Conservation (phyloP, 2,888 invertebrate species). For the Cheilosia pagana region DNA sequence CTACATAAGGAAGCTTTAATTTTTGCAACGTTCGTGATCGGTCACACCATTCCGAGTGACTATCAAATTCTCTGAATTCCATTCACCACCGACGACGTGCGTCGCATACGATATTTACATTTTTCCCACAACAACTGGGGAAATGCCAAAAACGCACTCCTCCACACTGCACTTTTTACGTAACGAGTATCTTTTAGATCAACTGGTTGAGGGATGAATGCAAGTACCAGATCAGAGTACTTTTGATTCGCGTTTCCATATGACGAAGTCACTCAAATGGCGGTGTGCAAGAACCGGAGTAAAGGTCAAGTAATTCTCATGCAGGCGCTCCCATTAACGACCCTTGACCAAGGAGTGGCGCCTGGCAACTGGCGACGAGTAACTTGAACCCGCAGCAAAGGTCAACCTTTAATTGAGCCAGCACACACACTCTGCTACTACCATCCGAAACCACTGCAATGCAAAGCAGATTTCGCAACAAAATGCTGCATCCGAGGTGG, state of each 20-base stretch:
- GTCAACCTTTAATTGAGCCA: constrained; percentile 64
- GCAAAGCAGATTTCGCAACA: constrained; percentile 46
- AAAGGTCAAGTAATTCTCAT: constrained; percentile 59
- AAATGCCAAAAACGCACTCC: constrained; percentile 4
- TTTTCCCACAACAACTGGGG: not conserved
- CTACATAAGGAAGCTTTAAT: not conserved
- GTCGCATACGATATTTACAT: constrained; percentile 3
- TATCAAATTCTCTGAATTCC: constrained; percentile 28
- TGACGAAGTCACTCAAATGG: not conserved
- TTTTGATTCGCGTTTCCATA: not conserved
- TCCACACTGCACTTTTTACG: not conserved
- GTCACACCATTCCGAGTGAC: not conserved
- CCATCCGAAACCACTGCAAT: not conserved
- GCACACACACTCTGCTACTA: not conserved
- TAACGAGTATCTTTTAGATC: no score
- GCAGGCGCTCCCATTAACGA: constrained; percentile 35
- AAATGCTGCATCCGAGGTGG: constrained; percentile 56
- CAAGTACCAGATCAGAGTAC: not conserved
- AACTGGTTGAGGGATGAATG: no score
- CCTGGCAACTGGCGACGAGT: not conserved
- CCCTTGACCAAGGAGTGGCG: constrained; percentile 59
- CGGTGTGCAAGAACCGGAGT: constrained; percentile 6
- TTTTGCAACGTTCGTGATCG: not conserved
- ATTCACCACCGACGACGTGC: constrained; percentile 1
- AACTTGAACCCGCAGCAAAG: constrained; percentile 38